Evolutionary conservation across 1,140 invertebrate genomes (phyloP).

Genomic region (Pogonomyrmex barbatus): DNA sequence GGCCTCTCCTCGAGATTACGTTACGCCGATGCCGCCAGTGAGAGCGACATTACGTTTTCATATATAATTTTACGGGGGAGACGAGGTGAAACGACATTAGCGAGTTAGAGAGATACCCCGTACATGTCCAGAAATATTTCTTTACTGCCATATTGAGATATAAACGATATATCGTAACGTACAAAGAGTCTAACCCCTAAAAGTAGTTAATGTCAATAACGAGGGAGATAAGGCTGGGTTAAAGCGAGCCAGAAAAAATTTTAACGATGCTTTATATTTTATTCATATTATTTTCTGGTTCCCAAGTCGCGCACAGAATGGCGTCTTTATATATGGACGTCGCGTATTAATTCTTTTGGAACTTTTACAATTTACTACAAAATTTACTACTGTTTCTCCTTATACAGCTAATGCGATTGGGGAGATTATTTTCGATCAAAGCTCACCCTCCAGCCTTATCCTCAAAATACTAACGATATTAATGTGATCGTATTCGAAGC

Average conservation of each 20-base stretch:
- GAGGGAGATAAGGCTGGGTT: slow-evolving; percentile 45
- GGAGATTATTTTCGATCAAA: neutral
- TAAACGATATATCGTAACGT: slow-evolving; percentile 55
- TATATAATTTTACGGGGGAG: slow-evolving; percentile 42
- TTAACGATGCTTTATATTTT: slow-evolving; percentile 41
- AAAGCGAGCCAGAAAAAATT: slow-evolving; percentile 36
- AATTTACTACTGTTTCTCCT: slow-evolving; percentile 5
- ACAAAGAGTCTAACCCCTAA: slow-evolving; percentile 60
- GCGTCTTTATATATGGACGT: slow-evolving; percentile 19
- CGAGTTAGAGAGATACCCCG: slow-evolving; percentile 36
- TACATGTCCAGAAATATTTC: slow-evolving; percentile 58
- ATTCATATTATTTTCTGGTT: slow-evolving; percentile 45
- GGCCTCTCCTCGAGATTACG: slow-evolving; percentile 12
- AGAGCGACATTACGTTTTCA: slow-evolving; percentile 18
- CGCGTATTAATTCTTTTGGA: slow-evolving; percentile 33
- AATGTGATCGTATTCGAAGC: slow-evolving; percentile 62
- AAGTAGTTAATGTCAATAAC: slow-evolving; percentile 61
- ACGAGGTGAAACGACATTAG: slow-evolving; percentile 27
- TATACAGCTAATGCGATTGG: slow-evolving; percentile 5
- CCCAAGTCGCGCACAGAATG: slow-evolving; percentile 21
- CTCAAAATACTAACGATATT: slow-evolving; percentile 58
- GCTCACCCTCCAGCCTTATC: slow-evolving; percentile 43
- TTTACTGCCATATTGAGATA: slow-evolving; percentile 56
- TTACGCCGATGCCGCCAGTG: slow-evolving; percentile 10
- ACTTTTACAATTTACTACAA: slow-evolving; percentile 48